Conservation (phyloP, 2,888 invertebrate genomes). For the Microchrysa polita region DNA sequence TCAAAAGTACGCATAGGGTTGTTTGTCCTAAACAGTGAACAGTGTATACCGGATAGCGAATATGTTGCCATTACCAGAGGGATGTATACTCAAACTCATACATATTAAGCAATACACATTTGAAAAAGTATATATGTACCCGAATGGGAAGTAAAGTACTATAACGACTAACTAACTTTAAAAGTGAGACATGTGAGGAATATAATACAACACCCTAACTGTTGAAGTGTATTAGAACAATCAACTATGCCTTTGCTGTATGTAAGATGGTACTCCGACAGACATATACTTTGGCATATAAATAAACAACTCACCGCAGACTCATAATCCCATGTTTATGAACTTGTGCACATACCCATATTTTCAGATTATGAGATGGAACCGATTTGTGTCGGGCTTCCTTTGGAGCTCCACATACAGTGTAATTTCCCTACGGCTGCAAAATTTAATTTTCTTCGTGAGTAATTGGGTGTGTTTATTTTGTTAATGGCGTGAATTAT, state of each 20-base stretch:
- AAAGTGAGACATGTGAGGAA: too few species aligned
- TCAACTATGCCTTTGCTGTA: too few species aligned
- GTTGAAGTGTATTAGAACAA: too few species aligned
- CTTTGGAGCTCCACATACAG: background rate
- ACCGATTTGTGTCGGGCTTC: constrained; percentile 10
- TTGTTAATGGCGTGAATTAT: too few species aligned
- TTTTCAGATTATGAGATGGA: constrained; percentile 12
- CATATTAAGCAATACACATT: background rate
- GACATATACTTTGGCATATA: constrained; percentile 5
- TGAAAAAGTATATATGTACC: background rate
- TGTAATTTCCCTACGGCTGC: background rate
- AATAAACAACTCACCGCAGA: constrained; percentile 13
- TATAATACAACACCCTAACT: too few species aligned
- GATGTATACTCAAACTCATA: background rate
- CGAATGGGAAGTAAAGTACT: too few species aligned
- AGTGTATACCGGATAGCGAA: too few species aligned
- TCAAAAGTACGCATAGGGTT: constrained; percentile 23
- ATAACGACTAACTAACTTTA: too few species aligned
- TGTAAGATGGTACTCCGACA: background rate
- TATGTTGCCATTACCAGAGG: too few species aligned
- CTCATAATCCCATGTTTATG: constrained; percentile 31
- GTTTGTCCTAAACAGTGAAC: too few species aligned
- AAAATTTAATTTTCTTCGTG: background rate
- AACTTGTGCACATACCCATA: background rate
- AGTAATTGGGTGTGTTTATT: background rate